Evolutionary conservation across 2,113 vertebrate species (phyloP), one percentile per base, ranked within the genome.

Genomic region (Aythya baeri): DNA sequence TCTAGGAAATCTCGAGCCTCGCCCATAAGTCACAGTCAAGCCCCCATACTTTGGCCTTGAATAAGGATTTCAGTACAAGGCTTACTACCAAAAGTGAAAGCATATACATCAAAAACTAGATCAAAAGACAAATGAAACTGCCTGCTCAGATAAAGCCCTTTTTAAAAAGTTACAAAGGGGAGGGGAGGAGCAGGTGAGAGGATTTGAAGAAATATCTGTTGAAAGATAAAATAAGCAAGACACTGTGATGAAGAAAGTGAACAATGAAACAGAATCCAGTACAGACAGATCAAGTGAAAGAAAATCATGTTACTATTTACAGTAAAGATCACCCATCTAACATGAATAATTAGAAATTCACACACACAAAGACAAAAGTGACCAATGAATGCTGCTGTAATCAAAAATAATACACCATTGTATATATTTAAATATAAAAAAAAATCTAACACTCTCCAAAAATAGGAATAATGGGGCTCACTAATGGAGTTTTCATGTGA

Each of bases 291-390:
- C 79, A 93, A 96, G 91, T 94, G 88, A 93, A 97, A 88, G 79
- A 85, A 91, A 95, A 90, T 61, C 79, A 63, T 82, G 57, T 94
- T 86, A 73, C 92, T 97, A 94, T 94, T 97, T 96, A 93, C 73
- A 95, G 82, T 94, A 89, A 92, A 88, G 91, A 96, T 90, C 91
- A 93, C 88, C 89, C 16, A 2, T 87, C 84, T 92, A 81, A 91
- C 73, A 93, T 46, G 62, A 93, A 97, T 94, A 96, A 97, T 94
- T 97, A 96, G 94, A 96, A 93, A 91, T 91, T 91, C 88, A 71
- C 95, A 92, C 50, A 72, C 94, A 96, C 88, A 88, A 93, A 93
- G 94, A 97, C 96, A 93, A 95, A 97, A 97, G 95, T 93, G 82
- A 88, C 88, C 93, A 96, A 79, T 86, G 92, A 97, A 94, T 68